Evolutionary conservation across 2,113 vertebrate species (phyloP).

Genomic region (Geococcyx californianus): DNA sequence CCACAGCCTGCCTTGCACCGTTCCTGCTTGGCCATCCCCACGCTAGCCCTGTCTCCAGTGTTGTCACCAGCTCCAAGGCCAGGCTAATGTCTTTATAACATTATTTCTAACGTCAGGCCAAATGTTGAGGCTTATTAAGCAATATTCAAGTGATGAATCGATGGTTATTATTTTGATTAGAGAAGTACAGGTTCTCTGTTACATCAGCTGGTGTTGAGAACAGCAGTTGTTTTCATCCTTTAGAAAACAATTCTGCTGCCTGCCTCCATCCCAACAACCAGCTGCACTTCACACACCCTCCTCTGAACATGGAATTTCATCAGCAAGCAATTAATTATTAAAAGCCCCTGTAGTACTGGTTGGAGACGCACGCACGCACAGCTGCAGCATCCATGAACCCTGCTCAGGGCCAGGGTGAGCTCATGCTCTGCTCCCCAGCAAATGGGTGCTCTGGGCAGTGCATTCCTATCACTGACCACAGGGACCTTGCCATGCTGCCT

Average conservation of each 20-base stretch:
- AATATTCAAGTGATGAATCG: background rate
- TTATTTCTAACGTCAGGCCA: background rate
- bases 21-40: accelerated
- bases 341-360: background rate
- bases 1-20: background rate
- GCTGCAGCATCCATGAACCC: background rate
- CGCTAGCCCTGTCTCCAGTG: background rate
- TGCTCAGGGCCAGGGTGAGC: background rate
- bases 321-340: slow-evolving; percentile 13
- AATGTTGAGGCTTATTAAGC: background rate
- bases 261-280: background rate
- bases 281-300: background rate
- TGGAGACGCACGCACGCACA: accelerated
- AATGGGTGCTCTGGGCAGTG: accelerated
- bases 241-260: background rate
- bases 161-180: background rate
- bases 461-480: accelerated
- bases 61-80: background rate
- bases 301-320: slow-evolving; percentile 23
- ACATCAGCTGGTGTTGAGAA: background rate
- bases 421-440: accelerated
- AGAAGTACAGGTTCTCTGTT: background rate
- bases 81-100: background rate
- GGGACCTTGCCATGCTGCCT: accelerated
- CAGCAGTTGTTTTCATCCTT: background rate